These are phyloP conservation scores for Sinosuthora webbiana DNA, from an alignment of 2,113 vertebrate species.

Conservation along the genomic window DNA sequence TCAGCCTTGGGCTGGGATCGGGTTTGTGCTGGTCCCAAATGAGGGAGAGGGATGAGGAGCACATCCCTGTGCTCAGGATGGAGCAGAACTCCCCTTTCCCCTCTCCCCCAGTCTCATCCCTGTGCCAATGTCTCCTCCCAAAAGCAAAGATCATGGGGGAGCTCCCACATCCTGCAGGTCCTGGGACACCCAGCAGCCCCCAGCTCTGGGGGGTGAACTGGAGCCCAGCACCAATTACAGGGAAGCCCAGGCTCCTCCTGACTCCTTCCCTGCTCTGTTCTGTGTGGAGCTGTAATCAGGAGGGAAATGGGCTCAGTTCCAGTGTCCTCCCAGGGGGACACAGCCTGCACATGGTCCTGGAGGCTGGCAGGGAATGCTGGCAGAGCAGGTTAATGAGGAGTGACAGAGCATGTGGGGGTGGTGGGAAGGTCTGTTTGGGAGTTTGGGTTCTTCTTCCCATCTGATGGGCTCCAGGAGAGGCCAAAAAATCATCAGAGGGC, in stretches of 20 bases:
- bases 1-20: not conserved
- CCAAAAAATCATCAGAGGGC: too few relatives aligned
- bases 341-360: fast-evolving
- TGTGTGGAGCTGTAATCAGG: not conserved
- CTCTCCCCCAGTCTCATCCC: not conserved
- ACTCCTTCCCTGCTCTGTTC: fast-evolving
- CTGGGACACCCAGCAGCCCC: not conserved
- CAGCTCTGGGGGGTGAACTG: not conserved
- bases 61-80: not conserved
- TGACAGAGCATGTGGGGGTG: not conserved
- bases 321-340: not conserved
- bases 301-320: not conserved
- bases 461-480: not conserved
- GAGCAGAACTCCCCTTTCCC: not conserved
- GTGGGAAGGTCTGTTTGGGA: not conserved
- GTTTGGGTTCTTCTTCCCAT: not conserved
- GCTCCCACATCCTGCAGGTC: not conserved
- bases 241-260: not conserved
- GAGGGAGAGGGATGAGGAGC: not conserved
- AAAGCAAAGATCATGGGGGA: not conserved
- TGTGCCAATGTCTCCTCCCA: not conserved
- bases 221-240: not conserved
- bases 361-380: not conserved
- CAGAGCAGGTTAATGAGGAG: not conserved
- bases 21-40: not conserved